A percentile compares a stretch with the other conserved stretches of the same genome.
Conservation (phyloP, 2,888 invertebrate species). For the Trypoxylon attenuatum region DNA sequence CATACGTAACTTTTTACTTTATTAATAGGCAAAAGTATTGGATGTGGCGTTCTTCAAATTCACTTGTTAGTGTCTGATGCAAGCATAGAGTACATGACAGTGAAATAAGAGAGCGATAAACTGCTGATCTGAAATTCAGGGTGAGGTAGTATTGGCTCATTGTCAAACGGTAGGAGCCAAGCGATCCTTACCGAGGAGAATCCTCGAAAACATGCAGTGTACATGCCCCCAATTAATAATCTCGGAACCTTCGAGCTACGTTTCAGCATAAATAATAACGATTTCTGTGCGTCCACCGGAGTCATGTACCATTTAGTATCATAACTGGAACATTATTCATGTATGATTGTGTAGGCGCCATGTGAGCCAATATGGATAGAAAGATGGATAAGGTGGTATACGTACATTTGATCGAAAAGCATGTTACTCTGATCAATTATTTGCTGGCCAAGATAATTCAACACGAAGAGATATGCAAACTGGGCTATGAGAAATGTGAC, state of each 20-base stretch:
- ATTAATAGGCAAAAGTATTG: too few relatives aligned
- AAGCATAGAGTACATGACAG: slow-evolving; percentile 19
- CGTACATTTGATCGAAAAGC: neutral
- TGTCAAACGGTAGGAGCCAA: neutral
- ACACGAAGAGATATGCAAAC: neutral
- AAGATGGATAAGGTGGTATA: too few relatives aligned
- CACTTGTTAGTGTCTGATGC: too few relatives aligned
- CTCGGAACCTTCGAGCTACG: slow-evolving; percentile 12
- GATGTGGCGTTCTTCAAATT: too few relatives aligned
- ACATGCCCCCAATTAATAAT: slow-evolving; percentile 5
- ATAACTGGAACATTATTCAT: slow-evolving; percentile 18
- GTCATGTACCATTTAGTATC: slow-evolving; percentile 19
- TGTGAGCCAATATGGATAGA: too few relatives aligned
- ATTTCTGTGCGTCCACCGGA: slow-evolving; percentile 14
- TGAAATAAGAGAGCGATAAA: slow-evolving; percentile 21
- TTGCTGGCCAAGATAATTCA: neutral
- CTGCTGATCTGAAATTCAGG: slow-evolving; percentile 17
- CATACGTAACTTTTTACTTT: too few relatives aligned
- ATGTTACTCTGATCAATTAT: neutral
- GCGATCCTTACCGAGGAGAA: slow-evolving; percentile 21
- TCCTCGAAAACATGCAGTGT: slow-evolving; percentile 12
- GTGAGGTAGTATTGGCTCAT: neutral
- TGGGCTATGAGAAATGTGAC: too few relatives aligned
- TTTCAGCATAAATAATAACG: slow-evolving; percentile 22
- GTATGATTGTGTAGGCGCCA: neutral